A percentile compares a stretch with the other conserved stretches of the same genome.
Conservation (phyloP, 2,888 invertebrate species). For the Catotricha subobsoleta region DNA sequence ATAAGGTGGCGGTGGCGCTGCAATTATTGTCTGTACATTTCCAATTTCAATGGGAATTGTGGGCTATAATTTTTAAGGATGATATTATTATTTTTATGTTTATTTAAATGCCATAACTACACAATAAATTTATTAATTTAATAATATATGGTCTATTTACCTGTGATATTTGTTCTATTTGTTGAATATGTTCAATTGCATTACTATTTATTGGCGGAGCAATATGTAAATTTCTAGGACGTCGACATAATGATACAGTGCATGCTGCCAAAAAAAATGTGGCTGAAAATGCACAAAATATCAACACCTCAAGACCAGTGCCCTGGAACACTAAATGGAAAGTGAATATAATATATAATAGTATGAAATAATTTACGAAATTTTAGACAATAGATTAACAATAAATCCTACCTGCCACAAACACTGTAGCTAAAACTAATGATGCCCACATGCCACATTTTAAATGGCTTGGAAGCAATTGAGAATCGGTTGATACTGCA, state of each 20-base stretch:
- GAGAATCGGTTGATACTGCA: conserved; percentile 14
- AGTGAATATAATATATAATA: background rate
- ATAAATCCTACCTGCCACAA: conserved; percentile 35
- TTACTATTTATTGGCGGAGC: conserved; percentile 27
- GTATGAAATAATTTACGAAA: conserved; percentile 28
- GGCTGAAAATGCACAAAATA: conserved; percentile 43
- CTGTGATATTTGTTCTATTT: conserved; percentile 1
- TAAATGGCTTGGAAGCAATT: conserved; percentile 38
- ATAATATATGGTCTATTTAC: background rate
- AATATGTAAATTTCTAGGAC: conserved; percentile 25
- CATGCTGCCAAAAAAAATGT: conserved; percentile 44
- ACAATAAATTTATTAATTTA: too few species aligned
- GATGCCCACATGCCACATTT: conserved; percentile 57
- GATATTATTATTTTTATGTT: background rate
- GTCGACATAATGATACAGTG: conserved; percentile 41
- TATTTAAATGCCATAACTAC: background rate
- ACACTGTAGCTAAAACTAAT: conserved; percentile 47
- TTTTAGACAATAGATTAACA: conserved; percentile 33
- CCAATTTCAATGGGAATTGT: background rate
- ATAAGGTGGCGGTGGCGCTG: conserved; percentile 53
- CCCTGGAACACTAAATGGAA: conserved; percentile 19
- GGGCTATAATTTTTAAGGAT: background rate
- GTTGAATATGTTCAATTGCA: background rate
- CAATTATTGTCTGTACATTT: too few species aligned
- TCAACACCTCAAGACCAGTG: conserved; percentile 39